These are phyloP conservation scores for Chirona hameri DNA, from an alignment of 2,888 invertebrate species.

Conservation along the genomic window DNA sequence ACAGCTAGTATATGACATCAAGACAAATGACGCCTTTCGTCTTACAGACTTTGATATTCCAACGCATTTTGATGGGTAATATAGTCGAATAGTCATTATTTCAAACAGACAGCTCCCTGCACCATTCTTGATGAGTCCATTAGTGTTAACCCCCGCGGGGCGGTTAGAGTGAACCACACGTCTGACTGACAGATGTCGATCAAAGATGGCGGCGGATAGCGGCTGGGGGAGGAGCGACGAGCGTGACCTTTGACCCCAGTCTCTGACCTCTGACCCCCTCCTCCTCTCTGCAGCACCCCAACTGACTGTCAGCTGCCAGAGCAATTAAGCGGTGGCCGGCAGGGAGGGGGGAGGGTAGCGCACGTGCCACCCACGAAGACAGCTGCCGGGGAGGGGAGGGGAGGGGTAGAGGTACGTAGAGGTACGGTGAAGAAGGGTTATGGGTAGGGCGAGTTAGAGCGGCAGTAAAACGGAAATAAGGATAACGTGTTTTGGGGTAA, in stretches of 20 bases:
- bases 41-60: too few relatives aligned
- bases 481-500: too few relatives aligned
- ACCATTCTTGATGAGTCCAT: too few relatives aligned
- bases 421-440: neutral
- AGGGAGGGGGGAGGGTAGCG: neutral
- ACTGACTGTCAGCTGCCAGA: neutral
- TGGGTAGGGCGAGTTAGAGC: neutral
- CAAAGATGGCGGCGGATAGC: neutral
- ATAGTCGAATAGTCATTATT: too few relatives aligned
- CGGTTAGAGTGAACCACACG: too few relatives aligned
- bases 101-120: too few relatives aligned
- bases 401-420: neutral
- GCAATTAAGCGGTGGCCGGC: neutral
- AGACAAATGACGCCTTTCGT: too few relatives aligned
- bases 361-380: conserved; percentile 10
- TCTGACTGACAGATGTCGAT: neutral
- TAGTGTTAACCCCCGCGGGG: too few relatives aligned
- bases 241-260: neutral
- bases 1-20: too few relatives aligned
- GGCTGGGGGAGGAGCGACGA: neutral
- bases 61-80: too few relatives aligned
- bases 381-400: neutral
- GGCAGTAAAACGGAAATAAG: neutral
- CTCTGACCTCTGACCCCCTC: neutral
- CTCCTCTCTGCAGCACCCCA: neutral